Base-by-base conservation (phyloP, 2,888 invertebrate genomes). In the Phragmatobia fuliginosa region DNA sequence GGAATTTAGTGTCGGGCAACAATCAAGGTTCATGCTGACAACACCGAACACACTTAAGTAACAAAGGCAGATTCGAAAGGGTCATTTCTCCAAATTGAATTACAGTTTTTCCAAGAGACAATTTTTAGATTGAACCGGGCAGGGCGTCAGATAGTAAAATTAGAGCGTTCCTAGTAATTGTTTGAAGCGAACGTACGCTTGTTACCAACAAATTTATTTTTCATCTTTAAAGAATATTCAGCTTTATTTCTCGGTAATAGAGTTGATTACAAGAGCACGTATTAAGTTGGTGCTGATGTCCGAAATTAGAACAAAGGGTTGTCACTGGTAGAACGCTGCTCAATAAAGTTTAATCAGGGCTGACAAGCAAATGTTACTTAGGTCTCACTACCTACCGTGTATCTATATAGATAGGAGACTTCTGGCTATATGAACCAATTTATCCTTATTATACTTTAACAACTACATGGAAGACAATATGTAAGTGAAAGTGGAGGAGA, bases 221-320 rank as follows among this genome's bases (percentile, higher is more conserved):
- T 0, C 8, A 16, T 2, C 0, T 31, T 64, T 58, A 69, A 8
- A 41, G 66, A 7, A 84, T 52, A 70, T 32, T 73, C 28, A 65
- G 71, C 82, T 74, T 76, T 85, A 72, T 31, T 4, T 0, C 0
- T 6, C 32, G 3, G 73, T 7, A 18, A 69, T 83, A 86, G 28
- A 67, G 77, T 67, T 73, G 68, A 41, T 68, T 36, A 33, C 32
- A 36, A 62, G 1, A 65, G 79, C 62, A 72, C 33, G 59, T 18
- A 41, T 52, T 74, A 83, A 79, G 69, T 83, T 88, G 80, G 86
- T 68, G 70, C 73, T 87, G 81, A 84, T 80, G 84, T 81, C 78
- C 85, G 81, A 84, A 90, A 90, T 91, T 91, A 90, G 89, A 90
- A 91, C 91, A 91, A 91, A 91, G 91, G 89, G 89, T 89, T 90